These are phyloP conservation scores for Schizaphis graminum DNA, from an alignment of 2,888 invertebrate genomes.

Conservation along the genomic window DNA sequence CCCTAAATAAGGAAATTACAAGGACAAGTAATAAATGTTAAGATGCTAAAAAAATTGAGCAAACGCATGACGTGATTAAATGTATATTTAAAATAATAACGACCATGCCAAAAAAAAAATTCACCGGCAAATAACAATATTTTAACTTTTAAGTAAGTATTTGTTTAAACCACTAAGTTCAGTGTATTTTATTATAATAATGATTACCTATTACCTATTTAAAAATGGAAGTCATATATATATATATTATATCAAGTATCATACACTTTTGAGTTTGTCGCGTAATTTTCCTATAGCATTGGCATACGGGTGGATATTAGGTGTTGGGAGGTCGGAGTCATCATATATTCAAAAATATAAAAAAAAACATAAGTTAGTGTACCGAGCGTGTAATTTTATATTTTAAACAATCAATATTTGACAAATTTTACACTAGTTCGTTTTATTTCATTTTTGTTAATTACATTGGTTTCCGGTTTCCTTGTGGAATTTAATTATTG, in stretches of 20 bases:
- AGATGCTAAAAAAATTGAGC: neutral
- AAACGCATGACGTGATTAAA: constrained; percentile 43
- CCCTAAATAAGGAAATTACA: neutral
- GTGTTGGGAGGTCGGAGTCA: neutral
- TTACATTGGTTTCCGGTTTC: neutral
- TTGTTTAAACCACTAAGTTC: neutral
- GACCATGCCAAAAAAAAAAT: constrained; percentile 32
- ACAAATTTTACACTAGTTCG: neutral
- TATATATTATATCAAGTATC: neutral
- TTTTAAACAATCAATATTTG: neutral
- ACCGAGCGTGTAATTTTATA: neutral
- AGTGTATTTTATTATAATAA: neutral
- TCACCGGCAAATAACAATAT: neutral
- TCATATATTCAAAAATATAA: neutral
- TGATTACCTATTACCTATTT: neutral
- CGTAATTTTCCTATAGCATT: neutral
- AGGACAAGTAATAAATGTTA: constrained; percentile 15
- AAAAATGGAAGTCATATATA: neutral
- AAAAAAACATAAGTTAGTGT: neutral
- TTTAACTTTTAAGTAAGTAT: neutral
- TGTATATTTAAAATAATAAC: constrained; percentile 52
- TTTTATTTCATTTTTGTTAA: neutral
- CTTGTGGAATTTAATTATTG: neutral
- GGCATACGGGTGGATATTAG: neutral
- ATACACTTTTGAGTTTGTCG: neutral